A percentile compares a stretch with the other conserved stretches of the same genome.
Conservation (phyloP, 1,140 invertebrate genomes). For the Leucophenga varia region DNA sequence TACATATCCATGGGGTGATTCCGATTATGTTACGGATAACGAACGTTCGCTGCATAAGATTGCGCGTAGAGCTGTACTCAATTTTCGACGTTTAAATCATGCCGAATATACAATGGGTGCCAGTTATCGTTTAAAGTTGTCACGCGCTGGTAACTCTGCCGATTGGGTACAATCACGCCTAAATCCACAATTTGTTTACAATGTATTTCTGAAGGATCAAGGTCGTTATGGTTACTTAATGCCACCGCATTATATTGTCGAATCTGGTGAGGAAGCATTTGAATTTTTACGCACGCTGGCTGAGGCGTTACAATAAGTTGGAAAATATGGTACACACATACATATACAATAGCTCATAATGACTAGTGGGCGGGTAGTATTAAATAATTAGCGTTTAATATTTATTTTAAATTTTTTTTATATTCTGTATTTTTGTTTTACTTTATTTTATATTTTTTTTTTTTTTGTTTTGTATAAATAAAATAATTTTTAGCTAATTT, state of each 20-base stretch:
- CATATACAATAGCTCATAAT: slow-evolving; percentile 32
- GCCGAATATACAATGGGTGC: slow-evolving; percentile 46
- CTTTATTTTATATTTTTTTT: slow-evolving; percentile 7
- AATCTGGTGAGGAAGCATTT: slow-evolving; percentile 78
- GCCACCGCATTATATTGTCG: slow-evolving; percentile 72
- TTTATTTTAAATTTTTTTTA: slow-evolving; percentile 5
- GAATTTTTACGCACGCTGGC: slow-evolving; percentile 72
- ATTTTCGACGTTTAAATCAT: slow-evolving; percentile 37
- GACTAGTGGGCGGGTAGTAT: background rate
- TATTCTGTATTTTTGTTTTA: slow-evolving; percentile 31
- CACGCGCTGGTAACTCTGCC: slow-evolving; percentile 62
- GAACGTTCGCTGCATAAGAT: slow-evolving; percentile 28
- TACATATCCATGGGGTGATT: slow-evolving; percentile 51
- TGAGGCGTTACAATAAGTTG: slow-evolving; percentile 41
- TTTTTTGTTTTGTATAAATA: slow-evolving; percentile 15
- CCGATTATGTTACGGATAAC: slow-evolving; percentile 42
- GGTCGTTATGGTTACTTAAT: slow-evolving; percentile 77
- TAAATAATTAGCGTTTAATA: background rate
- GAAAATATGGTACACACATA: slow-evolving; percentile 24
- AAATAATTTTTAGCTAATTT: no score
- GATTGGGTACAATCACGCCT: slow-evolving; percentile 71
- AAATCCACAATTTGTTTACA: slow-evolving; percentile 72
- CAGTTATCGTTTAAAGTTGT: slow-evolving; percentile 44
- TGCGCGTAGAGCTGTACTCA: slow-evolving; percentile 33
- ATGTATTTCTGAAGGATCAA: slow-evolving; percentile 78